Evolutionary conservation across 2,113 vertebrate genomes (phyloP), one percentile per base, ranked within the genome.

Genomic region (Xyrauchen texanus): DNA sequence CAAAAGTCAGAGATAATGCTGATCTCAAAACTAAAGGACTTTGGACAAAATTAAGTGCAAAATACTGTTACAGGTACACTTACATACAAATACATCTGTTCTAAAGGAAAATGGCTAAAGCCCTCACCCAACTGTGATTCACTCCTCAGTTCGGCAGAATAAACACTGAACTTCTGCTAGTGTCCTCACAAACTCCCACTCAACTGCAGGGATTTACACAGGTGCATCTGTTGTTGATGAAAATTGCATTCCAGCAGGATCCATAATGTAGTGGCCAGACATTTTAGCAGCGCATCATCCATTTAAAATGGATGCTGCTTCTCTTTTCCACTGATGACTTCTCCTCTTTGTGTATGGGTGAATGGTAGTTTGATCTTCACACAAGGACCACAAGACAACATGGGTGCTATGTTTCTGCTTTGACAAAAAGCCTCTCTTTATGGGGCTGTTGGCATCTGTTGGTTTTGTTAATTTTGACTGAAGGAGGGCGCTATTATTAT

Each of bases 401-500:
- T 34, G 21, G 21, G 21, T n/a, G 6, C 68, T 34, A 49, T 34
- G 21, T n/a, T 70, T 64, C 52, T 46, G 68, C 49, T 79, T 72
- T 67, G 62, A 55, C 62, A 63, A 42, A 34, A 63, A 63, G 8
- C 34, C 63, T 63, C 49, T 44, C 61, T 76, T 21, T 15, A 34
- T 3, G 21, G 21, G 21, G 21, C 12, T 51, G 11, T 51, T 6
- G 49, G 11, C 4, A 4, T 78, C 60, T 46, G 55, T 9, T 47
- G 64, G 72, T 61, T 79, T 13, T 63, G 49, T 21, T 83, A 53
- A 80, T 71, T 34, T 61, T n/a, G 57, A 52, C 51, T 66, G 21
- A 76, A 76, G 16, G 47, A 52, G 74, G 67, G 70, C 51, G 57
- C 64, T 49, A 61, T 21, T 78, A 63, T 82, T 85, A 77, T 81